Percentiles rank a stretch among this genome's conserved stretches.
These are phyloP conservation scores for Gymnothorax reevesii DNA, from an alignment of 2,797 vertebrate species.

Conservation along the genomic window DNA sequence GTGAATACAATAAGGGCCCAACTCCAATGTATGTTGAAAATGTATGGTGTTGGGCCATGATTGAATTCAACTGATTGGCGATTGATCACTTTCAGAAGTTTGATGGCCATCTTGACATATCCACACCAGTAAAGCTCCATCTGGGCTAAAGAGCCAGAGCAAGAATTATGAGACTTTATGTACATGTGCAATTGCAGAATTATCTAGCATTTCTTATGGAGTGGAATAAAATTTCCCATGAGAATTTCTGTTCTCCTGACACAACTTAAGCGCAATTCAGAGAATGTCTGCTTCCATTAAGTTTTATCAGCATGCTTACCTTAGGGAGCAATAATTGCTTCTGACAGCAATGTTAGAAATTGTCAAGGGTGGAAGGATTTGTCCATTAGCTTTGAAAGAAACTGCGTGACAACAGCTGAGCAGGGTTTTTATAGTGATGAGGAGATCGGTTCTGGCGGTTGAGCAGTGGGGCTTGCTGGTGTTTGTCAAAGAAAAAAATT, in stretches of 20 bases:
- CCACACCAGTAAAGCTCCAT: background rate
- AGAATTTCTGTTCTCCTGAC: background rate
- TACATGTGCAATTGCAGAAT: background rate
- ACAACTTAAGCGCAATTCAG: background rate
- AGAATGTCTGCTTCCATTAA: background rate
- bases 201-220: background rate
- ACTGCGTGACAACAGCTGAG: background rate
- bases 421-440: background rate
- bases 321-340: background rate
- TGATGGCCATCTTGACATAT: background rate
- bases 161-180: background rate
- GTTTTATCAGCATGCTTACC: background rate
- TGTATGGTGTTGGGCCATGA: no score
- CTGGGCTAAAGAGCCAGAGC: background rate
- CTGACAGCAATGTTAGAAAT: background rate
- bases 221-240: background rate
- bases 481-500: background rate
- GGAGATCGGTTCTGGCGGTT: background rate
- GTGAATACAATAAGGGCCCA: no score
- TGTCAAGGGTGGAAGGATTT: slow-evolving; percentile 1
- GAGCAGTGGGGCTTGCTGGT: background rate
- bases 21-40: no score
- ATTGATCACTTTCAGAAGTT: no score
- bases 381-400: background rate
- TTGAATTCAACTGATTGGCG: no score